These are phyloP conservation scores for Epizoanthus illoricatus DNA, from an alignment of 92 coral and sea anemone species.

Conservation along the genomic window DNA sequence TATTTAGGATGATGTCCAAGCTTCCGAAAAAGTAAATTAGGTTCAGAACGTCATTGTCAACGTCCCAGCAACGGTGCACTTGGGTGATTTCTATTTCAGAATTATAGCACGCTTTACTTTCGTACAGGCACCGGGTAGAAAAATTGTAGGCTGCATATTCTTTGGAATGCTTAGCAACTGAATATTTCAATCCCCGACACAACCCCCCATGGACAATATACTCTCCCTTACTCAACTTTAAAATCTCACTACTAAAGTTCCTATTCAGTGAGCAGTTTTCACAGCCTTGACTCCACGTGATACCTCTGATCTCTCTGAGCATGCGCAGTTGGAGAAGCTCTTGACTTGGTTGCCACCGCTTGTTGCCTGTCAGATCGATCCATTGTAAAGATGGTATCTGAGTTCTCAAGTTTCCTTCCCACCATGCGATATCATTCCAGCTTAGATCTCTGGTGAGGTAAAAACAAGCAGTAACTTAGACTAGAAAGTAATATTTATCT, in stretches of 20 bases:
- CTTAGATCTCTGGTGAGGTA: slow-evolving; percentile 44
- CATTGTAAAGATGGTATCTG: slow-evolving; percentile 53
- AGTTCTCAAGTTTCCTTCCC: slow-evolving; percentile 55
- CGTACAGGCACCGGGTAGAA: neutral
- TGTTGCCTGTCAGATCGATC: slow-evolving; percentile 44
- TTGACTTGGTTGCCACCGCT: slow-evolving; percentile 41
- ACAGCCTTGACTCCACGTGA: slow-evolving; percentile 66
- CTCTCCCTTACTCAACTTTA: slow-evolving; percentile 1
- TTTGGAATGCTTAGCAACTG: slow-evolving; percentile 5
- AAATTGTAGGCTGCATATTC: slow-evolving; percentile 3
- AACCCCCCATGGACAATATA: slow-evolving; percentile 17
- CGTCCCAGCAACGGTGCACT: slow-evolving; percentile 34
- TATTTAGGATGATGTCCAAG: slow-evolving; percentile 12
- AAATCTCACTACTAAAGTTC: slow-evolving; percentile 25
- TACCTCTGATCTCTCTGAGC: slow-evolving; percentile 58
- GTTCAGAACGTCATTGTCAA: slow-evolving; percentile 30
- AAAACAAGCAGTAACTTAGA: too few relatives aligned
- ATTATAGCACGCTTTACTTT: neutral
- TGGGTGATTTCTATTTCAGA: slow-evolving; percentile 12
- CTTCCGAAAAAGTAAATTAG: slow-evolving; percentile 19
- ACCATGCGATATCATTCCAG: slow-evolving; percentile 30
- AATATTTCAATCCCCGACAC: slow-evolving; percentile 28
- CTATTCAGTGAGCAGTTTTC: slow-evolving; percentile 52
- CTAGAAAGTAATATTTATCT: too few relatives aligned
- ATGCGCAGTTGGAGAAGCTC: slow-evolving; percentile 43